Evolutionary conservation across 2,797 vertebrate species (phyloP).

Genomic region (Aselliscus stoliczkanus): DNA sequence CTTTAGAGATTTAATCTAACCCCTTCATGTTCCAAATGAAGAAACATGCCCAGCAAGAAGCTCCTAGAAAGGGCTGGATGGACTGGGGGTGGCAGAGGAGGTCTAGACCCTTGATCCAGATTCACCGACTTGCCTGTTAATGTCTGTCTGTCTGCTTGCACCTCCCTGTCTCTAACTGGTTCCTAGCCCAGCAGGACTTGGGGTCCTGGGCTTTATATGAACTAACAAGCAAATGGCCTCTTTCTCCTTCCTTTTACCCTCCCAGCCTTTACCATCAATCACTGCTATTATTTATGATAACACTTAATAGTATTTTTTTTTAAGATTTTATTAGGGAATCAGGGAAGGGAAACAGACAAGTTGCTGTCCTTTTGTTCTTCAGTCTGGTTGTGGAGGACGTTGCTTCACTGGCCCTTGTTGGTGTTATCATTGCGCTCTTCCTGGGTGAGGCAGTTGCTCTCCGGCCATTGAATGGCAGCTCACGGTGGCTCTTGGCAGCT

Average conservation of each 20-base stretch:
- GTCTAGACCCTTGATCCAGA: neutral
- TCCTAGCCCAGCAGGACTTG: too few species aligned
- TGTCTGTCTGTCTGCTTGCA: neutral
- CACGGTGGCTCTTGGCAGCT: too few species aligned
- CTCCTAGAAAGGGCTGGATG: neutral
- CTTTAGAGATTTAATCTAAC: neutral
- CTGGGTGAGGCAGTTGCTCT: too few species aligned
- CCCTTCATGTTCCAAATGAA: neutral
- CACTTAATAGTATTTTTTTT: neutral
- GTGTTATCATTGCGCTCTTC: too few species aligned
- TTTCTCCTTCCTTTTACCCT: neutral
- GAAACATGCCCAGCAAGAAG: neutral
- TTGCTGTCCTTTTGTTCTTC: too few species aligned
- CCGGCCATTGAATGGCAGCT: too few species aligned
- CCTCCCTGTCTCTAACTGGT: neutral
- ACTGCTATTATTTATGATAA: neutral
- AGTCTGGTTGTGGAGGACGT: too few species aligned
- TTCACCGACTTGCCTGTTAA: fast-evolving
- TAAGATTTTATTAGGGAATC: too few species aligned
- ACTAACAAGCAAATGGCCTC: neutral
- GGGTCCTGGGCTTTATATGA: neutral
- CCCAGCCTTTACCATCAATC: neutral
- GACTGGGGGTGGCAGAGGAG: fast-evolving
- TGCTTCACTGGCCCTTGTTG: too few species aligned
- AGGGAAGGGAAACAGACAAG: too few species aligned